Conservation (phyloP, 2,797 vertebrate species). For the Protonibea diacanthus region DNA sequence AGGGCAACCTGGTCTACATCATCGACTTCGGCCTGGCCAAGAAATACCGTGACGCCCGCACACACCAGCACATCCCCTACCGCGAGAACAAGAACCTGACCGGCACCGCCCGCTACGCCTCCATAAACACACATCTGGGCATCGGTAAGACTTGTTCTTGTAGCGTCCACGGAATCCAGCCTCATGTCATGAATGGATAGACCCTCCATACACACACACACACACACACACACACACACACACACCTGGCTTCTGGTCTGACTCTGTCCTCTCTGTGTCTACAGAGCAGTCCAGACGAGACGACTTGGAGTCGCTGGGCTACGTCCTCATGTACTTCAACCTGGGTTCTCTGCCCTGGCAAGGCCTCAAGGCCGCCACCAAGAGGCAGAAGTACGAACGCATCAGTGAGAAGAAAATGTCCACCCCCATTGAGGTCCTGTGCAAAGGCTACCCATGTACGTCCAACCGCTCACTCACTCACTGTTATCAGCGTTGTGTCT, state of each 20-base stretch:
- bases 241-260: not conserved
- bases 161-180: not conserved
- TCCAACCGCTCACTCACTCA: not conserved
- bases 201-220: no score
- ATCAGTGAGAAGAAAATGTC: constrained; percentile 99
- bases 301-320: constrained; percentile 96
- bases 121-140: constrained; percentile 97
- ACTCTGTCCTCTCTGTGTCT: constrained; percentile 6
- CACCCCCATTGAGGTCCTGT: constrained; percentile 96
- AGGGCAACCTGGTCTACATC: constrained; percentile 97
- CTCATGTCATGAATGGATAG: rapidly evolving
- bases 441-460: constrained; percentile 89
- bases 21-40: constrained; percentile 98
- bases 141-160: constrained; percentile 86
- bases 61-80: constrained; percentile 98
- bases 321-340: constrained; percentile 99
- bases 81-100: constrained; percentile 99
- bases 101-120: constrained; percentile 96
- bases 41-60: constrained; percentile 96
- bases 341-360: constrained; percentile 97
- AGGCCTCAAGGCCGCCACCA: constrained; percentile 96
- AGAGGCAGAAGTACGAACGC: constrained; percentile 97
- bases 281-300: constrained; percentile 96
- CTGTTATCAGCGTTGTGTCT: no score
- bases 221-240: no score